Base-by-base conservation (phyloP, 2,113 vertebrate species). In the Mus pahari region DNA sequence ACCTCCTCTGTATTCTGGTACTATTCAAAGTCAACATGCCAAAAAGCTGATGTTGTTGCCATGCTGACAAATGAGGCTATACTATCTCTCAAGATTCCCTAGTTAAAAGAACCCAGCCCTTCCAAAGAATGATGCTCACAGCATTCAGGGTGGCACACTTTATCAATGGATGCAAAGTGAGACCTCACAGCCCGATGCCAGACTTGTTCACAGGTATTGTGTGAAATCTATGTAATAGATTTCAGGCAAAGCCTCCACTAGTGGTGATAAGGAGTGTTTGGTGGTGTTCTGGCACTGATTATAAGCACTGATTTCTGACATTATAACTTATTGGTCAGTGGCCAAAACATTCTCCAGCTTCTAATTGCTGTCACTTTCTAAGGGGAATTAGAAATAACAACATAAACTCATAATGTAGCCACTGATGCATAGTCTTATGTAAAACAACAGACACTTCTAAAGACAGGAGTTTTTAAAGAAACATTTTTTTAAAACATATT, bases 281-380 rank as follows among this genome's bases (percentile, higher is more conserved):
- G 22, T n/a, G 53, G 33, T 75, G 26, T 7, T 66, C 45, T 93
- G 26, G 14, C 50, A 66, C 86, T 97, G 90, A 92, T 94, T 92
- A 78, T 81, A 86, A 95, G 70, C 75, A 93, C 93, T 95, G n/a
- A 92, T 96, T 95, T 95, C 74, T 95, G 90, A 73, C 81, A 82
- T 31, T 86, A 95, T 73, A 83, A 77, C 28, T 94, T 92, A 60
- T 10, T 89, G 89, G 58, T 95, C 94, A 96, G 55, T 77, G 64
- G 50, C n/a, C 81, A 94, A 66, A 45, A 58, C 88, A 50, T 75
- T 88, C 77, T 86, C 75, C 17, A 78, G 12, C 12, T n/a, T 92
- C 39, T 97, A 90, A 94, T 60, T 75, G 20, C 53, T 95, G 17
- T 95, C 79, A 93, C 26, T 50, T 92, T 89, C 62, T 86, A 93